Percentiles rank a stretch among this genome's conserved stretches.
Conservation (phyloP, 2,888 invertebrate species). For the Dusona sp. region DNA sequence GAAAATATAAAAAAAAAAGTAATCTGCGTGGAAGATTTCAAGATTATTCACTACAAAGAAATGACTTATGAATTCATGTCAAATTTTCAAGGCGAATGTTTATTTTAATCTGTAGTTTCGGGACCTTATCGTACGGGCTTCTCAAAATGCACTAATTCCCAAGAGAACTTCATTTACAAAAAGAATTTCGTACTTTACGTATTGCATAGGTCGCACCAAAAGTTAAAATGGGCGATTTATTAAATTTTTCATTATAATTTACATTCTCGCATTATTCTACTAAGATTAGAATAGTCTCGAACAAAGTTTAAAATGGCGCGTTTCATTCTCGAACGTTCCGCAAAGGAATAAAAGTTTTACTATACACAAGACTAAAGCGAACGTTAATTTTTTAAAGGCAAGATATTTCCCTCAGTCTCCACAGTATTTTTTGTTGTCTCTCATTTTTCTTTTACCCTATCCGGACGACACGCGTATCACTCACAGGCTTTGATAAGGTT, state of each 20-base stretch:
- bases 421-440: slow-evolving; percentile 57
- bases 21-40: background rate
- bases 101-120: background rate
- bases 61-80: background rate
- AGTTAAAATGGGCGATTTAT: slow-evolving; percentile 7
- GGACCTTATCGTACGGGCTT: background rate
- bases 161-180: slow-evolving; percentile 48
- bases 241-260: slow-evolving; percentile 26
- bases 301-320: slow-evolving; percentile 48
- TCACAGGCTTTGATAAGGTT: slow-evolving; percentile 74
- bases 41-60: background rate
- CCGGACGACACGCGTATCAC: slow-evolving; percentile 75
- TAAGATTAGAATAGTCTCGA: slow-evolving; percentile 22
- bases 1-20: background rate
- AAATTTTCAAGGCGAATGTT: background rate
- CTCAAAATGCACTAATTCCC: slow-evolving; percentile 7
- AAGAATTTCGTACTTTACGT: slow-evolving; percentile 26
- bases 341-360: slow-evolving; percentile 26
- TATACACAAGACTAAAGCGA: slow-evolving; percentile 47
- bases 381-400: slow-evolving; percentile 74
- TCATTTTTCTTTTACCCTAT: slow-evolving; percentile 75
- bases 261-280: background rate
- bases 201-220: slow-evolving; percentile 7
- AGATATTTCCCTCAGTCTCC: slow-evolving; percentile 82
- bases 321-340: slow-evolving; percentile 52